Evolutionary conservation across 2,797 vertebrate species (phyloP).

Genomic region (Takifugu ocellatus): DNA sequence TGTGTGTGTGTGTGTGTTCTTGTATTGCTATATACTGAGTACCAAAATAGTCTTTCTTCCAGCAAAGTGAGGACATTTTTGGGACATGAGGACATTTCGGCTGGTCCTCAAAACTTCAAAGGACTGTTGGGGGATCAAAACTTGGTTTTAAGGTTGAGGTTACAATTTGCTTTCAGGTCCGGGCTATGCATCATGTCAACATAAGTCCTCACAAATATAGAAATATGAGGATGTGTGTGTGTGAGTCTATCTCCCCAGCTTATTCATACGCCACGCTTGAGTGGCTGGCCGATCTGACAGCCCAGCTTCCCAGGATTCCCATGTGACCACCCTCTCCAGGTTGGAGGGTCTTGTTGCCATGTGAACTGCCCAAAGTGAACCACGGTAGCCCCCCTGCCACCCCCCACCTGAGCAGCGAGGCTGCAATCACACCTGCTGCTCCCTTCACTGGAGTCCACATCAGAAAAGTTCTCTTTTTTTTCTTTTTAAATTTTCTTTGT

Average conservation of each 20-base stretch:
- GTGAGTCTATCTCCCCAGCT: constrained; percentile 34
- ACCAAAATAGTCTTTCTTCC: background rate
- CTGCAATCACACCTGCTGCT: constrained; percentile 40
- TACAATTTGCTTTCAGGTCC: no score
- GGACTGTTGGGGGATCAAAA: no score
- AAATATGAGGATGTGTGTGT: constrained; percentile 32
- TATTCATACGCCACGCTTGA: constrained; percentile 53
- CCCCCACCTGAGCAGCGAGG: constrained; percentile 16
- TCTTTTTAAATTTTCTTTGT: background rate
- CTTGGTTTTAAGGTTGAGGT: no score
- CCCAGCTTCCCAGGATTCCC: constrained; percentile 63
- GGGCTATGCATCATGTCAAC: no score
- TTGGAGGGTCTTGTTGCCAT: constrained; percentile 66
- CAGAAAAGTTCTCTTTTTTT: constrained; percentile 17
- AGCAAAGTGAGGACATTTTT: no score
- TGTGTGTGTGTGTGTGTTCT: constrained; percentile 14
- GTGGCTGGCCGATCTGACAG: constrained; percentile 65
- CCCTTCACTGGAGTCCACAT: constrained; percentile 18
- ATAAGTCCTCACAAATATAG: background rate
- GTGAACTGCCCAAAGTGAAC: constrained; percentile 59
- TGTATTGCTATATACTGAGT: no score
- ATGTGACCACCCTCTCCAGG: constrained; percentile 51
- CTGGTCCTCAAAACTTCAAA: no score
- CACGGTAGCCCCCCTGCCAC: constrained; percentile 10
- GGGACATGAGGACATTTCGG: no score